A percentile compares a stretch with the other conserved stretches of the same genome.
These are phyloP conservation scores for Polietes domitor DNA, from an alignment of 2,888 invertebrate genomes.

Conservation along the genomic window DNA sequence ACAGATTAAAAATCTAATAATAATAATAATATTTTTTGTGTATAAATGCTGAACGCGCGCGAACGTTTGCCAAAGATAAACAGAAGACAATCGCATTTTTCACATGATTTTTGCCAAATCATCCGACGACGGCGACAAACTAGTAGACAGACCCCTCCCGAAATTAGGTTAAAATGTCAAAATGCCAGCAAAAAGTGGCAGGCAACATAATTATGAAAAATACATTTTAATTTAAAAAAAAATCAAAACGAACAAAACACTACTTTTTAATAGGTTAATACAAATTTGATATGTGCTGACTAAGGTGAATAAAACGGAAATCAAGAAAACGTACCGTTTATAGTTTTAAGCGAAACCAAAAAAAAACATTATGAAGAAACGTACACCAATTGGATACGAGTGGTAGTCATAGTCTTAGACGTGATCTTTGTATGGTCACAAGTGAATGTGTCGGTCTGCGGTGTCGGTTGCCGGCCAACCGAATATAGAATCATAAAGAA, in stretches of 20 bases:
- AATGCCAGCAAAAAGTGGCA: not conserved
- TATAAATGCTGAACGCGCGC: not conserved
- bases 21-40: not conserved
- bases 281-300: constrained; percentile 1
- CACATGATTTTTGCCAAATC: constrained; percentile 5
- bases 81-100: not conserved
- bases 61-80: no score
- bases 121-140: not conserved
- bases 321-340: constrained; percentile 23
- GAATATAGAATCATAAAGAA: constrained; percentile 3
- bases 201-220: constrained; percentile 6
- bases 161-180: constrained; percentile 3
- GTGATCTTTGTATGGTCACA: not conserved
- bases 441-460: not conserved
- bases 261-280: constrained; percentile 14
- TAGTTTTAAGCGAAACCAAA: constrained; percentile 13
- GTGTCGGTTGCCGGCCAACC: not conserved
- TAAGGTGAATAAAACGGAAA: constrained; percentile 22
- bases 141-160: not conserved
- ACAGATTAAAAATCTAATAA: not conserved
- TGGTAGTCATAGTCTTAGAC: not conserved
- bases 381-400: not conserved
- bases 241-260: not conserved
- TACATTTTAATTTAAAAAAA: no score
- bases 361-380: not conserved